These are phyloP conservation scores for Chelonoidis abingdonii DNA, from an alignment of 2,113 vertebrate genomes.

Conservation along the genomic window DNA sequence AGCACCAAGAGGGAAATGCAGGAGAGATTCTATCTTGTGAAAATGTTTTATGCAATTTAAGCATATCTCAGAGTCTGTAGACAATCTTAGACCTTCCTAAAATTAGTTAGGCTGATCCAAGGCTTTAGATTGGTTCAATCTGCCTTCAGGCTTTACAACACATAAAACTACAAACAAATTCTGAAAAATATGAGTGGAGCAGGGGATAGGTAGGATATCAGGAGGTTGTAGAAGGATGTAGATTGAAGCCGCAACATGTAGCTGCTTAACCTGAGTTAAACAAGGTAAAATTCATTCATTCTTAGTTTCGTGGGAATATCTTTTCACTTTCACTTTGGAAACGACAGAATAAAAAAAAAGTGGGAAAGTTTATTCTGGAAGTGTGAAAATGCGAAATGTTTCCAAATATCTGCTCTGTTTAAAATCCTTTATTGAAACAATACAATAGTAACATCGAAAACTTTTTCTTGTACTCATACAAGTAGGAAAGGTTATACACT, in stretches of 20 bases:
- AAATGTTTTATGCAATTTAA: neutral
- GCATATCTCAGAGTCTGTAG: neutral
- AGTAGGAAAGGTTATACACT: neutral
- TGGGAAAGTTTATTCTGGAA: neutral
- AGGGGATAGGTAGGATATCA: fast-evolving
- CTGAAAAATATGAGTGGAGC: neutral
- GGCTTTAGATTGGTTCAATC: neutral
- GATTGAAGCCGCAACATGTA: neutral
- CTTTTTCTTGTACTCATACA: neutral
- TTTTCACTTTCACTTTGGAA: neutral
- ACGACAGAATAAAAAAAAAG: neutral
- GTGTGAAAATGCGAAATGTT: neutral
- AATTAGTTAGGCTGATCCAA: neutral
- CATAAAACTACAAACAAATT: neutral
- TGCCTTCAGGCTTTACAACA: neutral
- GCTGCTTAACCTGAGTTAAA: neutral
- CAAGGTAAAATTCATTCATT: neutral
- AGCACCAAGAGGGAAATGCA: neutral
- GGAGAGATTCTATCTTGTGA: neutral
- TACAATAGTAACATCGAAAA: neutral
- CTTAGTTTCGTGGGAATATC: fast-evolving
- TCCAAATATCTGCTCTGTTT: neutral
- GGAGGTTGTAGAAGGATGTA: neutral
- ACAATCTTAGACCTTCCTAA: neutral
- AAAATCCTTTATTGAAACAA: neutral